Percentiles rank a stretch among this genome's conserved stretches.
Conservation (phyloP, 37 sponge, comb jelly and placozoan species). For the Hexactinellida sp. region DNA sequence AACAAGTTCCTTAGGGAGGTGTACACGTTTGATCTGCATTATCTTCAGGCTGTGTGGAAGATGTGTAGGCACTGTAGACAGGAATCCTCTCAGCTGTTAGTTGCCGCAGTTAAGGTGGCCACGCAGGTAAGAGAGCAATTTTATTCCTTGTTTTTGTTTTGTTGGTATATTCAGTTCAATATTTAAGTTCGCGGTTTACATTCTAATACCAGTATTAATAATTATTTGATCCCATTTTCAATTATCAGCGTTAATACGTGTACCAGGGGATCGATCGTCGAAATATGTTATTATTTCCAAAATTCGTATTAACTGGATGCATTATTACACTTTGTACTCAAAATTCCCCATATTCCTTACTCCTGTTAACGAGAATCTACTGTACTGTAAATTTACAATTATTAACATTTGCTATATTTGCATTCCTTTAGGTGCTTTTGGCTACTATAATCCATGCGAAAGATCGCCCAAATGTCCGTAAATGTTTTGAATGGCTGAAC, state of each 20-base stretch:
- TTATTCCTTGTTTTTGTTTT: too few relatives aligned
- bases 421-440: background rate
- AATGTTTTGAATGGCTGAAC: background rate
- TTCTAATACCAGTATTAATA: too few relatives aligned
- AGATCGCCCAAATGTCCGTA: background rate
- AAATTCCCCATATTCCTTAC: too few relatives aligned
- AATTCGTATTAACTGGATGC: too few relatives aligned
- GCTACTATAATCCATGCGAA: background rate
- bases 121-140: background rate
- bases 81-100: background rate
- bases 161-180: too few relatives aligned
- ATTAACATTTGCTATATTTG: too few relatives aligned
- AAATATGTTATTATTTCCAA: too few relatives aligned
- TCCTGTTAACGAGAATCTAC: background rate
- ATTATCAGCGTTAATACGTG: too few relatives aligned
- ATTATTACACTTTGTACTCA: too few relatives aligned
- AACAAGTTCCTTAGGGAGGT: conserved; percentile 7
- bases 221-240: too few relatives aligned
- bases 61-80: background rate
- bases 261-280: too few relatives aligned
- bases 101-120: background rate
- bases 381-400: background rate
- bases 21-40: background rate
- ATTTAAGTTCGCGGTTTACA: too few relatives aligned
- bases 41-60: conserved; percentile 1